Evolutionary conservation across 2,113 vertebrate genomes (phyloP).

Genomic region (Oriolus oriolus): DNA sequence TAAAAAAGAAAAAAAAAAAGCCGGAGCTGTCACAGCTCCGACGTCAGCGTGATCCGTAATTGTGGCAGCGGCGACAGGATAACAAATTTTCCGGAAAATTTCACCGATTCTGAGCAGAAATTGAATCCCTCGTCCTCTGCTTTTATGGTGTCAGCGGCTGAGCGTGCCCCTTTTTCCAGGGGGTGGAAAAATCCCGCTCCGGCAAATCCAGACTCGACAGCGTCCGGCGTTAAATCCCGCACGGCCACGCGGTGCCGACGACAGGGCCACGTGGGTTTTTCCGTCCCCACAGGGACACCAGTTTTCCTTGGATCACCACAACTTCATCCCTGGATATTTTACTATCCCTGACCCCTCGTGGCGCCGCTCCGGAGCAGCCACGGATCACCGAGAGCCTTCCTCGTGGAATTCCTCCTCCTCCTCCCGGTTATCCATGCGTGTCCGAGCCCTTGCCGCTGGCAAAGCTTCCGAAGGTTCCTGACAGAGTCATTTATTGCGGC

Average conservation of each 20-base stretch:
- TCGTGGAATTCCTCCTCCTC: background rate
- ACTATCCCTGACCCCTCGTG: fast-evolving
- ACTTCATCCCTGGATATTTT: background rate
- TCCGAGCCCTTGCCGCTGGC: fast-evolving
- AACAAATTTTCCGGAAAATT: background rate
- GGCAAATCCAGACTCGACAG: no score
- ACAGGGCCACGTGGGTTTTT: fast-evolving
- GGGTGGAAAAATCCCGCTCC: background rate
- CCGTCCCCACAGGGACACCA: background rate
- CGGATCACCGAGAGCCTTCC: background rate
- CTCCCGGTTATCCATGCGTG: background rate
- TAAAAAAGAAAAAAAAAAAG: background rate
- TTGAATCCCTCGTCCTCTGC: background rate
- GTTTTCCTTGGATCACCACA: background rate
- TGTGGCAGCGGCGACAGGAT: background rate
- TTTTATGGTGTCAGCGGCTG: fast-evolving
- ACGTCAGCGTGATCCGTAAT: background rate
- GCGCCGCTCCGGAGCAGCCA: background rate
- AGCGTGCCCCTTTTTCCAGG: fast-evolving
- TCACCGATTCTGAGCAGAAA: background rate
- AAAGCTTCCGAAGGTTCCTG: background rate
- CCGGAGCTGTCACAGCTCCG: background rate
- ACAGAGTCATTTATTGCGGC: background rate
- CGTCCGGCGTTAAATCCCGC: fast-evolving
- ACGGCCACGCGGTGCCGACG: fast-evolving